Evolutionary conservation across 2,888 invertebrate genomes (phyloP).

Genomic region (Scaptomyza flava): DNA sequence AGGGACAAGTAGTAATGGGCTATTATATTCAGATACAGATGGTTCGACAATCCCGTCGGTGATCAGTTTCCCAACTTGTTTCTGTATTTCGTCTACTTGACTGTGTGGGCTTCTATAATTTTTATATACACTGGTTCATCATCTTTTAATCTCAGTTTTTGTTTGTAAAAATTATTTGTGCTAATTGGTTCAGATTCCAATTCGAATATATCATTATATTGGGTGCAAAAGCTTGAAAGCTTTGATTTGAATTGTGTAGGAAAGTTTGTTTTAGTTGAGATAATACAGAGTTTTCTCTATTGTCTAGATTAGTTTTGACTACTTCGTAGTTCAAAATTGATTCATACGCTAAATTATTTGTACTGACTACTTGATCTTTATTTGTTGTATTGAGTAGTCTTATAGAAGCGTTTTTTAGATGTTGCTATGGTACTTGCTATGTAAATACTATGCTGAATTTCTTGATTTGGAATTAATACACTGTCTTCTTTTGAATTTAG

Average conservation of each 20-base stretch:
- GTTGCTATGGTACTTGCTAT: no score
- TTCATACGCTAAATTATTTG: no score
- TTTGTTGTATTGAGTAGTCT: no score
- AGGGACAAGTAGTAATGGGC: conserved; percentile 7
- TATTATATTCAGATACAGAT: conserved; percentile 13
- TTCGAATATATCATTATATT: no score
- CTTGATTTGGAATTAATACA: no score
- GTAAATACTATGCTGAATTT: no score
- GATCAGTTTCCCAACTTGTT: conserved; percentile 7
- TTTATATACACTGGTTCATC: conserved; percentile 10
- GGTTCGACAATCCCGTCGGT: conserved; percentile 12
- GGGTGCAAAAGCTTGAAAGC: no score
- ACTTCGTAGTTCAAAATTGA: no score
- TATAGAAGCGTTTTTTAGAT: no score
- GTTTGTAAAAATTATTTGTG: neutral
- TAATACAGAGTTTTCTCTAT: conserved; percentile 7
- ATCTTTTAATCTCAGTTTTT: neutral
- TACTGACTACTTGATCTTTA: no score
- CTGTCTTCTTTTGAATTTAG: no score
- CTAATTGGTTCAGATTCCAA: conserved; percentile 14
- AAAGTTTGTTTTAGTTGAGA: conserved; percentile 10
- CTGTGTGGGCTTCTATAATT: conserved; percentile 11
- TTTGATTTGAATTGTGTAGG: conserved; percentile 6
- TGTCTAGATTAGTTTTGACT: neutral
- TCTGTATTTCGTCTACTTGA: conserved; percentile 3